Percentiles rank a stretch among this genome's conserved stretches.
phyloP scores from a whole-genome alignment of 2,797 vertebrate species.

The Chaenodraco wilsoni region DNA sequence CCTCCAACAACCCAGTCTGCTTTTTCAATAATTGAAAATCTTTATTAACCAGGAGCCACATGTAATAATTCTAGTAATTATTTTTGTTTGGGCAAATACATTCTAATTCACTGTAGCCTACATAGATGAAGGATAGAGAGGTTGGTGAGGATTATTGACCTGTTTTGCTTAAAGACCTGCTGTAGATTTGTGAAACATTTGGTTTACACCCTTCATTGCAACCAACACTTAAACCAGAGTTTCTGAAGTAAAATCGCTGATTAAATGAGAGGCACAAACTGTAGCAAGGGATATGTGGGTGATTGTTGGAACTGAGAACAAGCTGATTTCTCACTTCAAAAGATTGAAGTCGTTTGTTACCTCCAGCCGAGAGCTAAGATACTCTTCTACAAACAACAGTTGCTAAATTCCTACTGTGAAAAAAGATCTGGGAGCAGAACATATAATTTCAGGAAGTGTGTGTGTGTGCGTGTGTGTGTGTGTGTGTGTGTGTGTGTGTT shows the following conservation, averaged over 20 bases:
- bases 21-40: background rate
- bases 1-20: background rate
- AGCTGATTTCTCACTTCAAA: slow-evolving; percentile 80
- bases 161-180: slow-evolving; percentile 10
- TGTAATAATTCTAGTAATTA: too few species aligned
- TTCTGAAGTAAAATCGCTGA: slow-evolving; percentile 48
- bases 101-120: too few species aligned
- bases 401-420: slow-evolving; percentile 81
- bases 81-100: too few species aligned
- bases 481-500: slow-evolving; percentile 36
- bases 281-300: slow-evolving; percentile 61
- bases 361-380: slow-evolving; percentile 78
- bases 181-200: slow-evolving; percentile 7
- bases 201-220: slow-evolving; percentile 16
- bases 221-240: slow-evolving; percentile 28
- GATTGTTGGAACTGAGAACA: slow-evolving; percentile 72
- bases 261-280: slow-evolving; percentile 64
- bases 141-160: background rate
- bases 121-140: too few species aligned
- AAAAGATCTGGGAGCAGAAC: slow-evolving; percentile 79
- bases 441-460: slow-evolving; percentile 77
- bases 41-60: too few species aligned
- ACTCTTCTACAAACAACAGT: slow-evolving; percentile 80
- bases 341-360: slow-evolving; percentile 74
- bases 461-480: slow-evolving; percentile 49